Evolutionary conservation across 2,888 invertebrate species (phyloP), one percentile per base, ranked within the genome.

Genomic region (Apamea crenata): DNA sequence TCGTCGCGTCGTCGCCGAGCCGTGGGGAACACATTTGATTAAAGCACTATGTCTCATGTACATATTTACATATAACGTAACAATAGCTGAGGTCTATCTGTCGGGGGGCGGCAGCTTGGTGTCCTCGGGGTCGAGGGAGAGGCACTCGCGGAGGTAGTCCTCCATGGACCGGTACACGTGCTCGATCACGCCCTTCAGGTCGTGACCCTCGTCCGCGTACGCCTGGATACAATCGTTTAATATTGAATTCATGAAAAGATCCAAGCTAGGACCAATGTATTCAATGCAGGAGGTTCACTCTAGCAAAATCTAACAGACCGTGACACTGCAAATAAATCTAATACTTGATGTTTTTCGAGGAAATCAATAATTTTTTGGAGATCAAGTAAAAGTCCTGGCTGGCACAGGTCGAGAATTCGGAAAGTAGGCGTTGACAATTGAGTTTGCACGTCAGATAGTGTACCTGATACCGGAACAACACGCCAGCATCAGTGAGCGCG

Each of bases 141-240:
- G 98, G 97, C 99, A 99, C 97, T 99, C 98, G 95, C 98, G 97
- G 95, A 99, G 98, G 97, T 98, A 99, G 96, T 99, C 98, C 97
- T 99, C 99, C 99, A 99, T 99, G 90, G 99, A 99, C 92, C 98
- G 98, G 96, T 99, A 99, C 89, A 99, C 98, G 97, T 99, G 99
- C 94, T 99, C 98, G 92, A 98, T 97, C 85, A 99, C 99, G 80
- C 99, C 99, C 89, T 97, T 97, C 85, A 99, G 96, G 90, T 98
- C 98, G 95, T 99, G 99, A 84, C 98, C 99, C 96, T 99, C 99
- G 94, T 99, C 99, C 74, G 99, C 99, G 94, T 99, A 99, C 88
- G 99, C 98, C 99, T 99, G 97, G 18, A 61, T 50, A 40, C 1
- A 65, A 66, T 44, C 0, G 7, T 36, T 32, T 59, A 59, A n/a